Evolutionary conservation across 1,140 invertebrate species (phyloP).

Genomic region (Muscidifurax raptorellus): DNA sequence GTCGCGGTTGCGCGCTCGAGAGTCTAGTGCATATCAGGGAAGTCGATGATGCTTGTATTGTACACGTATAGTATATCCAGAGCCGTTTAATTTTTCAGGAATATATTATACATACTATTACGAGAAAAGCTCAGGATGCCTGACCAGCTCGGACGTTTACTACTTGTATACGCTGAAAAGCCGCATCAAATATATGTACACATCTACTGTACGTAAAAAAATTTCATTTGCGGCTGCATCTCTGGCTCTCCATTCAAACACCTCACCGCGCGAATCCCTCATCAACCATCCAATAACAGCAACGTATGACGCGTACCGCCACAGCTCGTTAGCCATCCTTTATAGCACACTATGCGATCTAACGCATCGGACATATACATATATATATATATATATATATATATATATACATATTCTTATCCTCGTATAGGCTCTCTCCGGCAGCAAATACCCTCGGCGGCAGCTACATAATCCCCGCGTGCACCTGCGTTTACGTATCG

Average conservation of each 20-base stretch:
- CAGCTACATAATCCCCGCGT: neutral
- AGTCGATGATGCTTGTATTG: too few relatives aligned
- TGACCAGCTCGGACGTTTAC: slow-evolving; percentile 20
- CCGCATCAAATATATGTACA: too few relatives aligned
- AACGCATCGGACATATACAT: neutral
- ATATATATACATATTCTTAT: neutral
- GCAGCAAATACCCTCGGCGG: neutral
- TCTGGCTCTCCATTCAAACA: neutral
- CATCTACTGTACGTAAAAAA: too few relatives aligned
- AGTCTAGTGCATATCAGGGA: too few relatives aligned
- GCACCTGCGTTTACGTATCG: slow-evolving; percentile 3
- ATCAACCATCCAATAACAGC: neutral
- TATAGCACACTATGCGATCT: too few relatives aligned
- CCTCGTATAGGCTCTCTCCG: neutral
- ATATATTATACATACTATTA: too few relatives aligned
- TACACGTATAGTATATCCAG: too few relatives aligned
- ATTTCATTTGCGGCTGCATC: neutral
- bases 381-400: neutral
- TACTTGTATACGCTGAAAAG: too few relatives aligned
- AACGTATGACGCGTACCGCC: neutral
- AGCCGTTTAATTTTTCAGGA: too few relatives aligned
- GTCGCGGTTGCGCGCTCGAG: too few relatives aligned
- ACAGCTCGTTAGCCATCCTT: neutral
- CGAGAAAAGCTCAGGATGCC: too few relatives aligned
- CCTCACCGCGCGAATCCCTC: neutral